phyloP scores from a whole-genome alignment of 2,888 invertebrate species.

The Andrena hattorfiana region DNA sequence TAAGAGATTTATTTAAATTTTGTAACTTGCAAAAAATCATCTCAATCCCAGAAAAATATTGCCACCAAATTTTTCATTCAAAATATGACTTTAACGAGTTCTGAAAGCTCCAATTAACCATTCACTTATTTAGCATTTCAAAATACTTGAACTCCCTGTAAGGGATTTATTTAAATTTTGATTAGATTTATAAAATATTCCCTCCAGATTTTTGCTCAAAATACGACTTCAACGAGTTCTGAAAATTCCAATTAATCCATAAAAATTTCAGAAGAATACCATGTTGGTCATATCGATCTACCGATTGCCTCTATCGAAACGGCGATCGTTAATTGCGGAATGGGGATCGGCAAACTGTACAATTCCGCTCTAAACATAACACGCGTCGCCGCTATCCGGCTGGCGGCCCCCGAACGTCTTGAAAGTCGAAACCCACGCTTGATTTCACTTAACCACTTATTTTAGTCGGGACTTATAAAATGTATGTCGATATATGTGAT shows the following conservation, averaged over 20 bases:
- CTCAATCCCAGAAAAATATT: not conserved
- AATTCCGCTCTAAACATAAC: conserved; percentile 48
- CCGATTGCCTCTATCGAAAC: not conserved
- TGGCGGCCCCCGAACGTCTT: conserved; percentile 16
- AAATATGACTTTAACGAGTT: not conserved
- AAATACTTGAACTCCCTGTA: no score
- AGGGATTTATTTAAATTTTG: not conserved
- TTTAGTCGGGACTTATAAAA: conserved; percentile 55
- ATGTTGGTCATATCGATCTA: conserved; percentile 1
- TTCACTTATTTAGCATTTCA: no score
- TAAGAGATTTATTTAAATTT: not conserved
- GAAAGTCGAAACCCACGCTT: conserved; percentile 62
- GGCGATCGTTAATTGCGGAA: conserved; percentile 43
- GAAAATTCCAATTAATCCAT: not conserved
- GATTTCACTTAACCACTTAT: conserved; percentile 62
- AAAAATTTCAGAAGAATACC: not conserved
- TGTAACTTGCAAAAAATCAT: no score
- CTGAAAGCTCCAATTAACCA: not conserved
- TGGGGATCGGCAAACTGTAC: conserved; percentile 27
- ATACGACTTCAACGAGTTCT: not conserved
- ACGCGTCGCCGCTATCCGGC: conserved; percentile 7
- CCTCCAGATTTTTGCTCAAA: not conserved
- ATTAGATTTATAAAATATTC: not conserved
- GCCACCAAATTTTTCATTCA: not conserved
- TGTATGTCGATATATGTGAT: conserved; percentile 46